Conservation (phyloP, 2,797 vertebrate species). For the Chelon auratus region DNA sequence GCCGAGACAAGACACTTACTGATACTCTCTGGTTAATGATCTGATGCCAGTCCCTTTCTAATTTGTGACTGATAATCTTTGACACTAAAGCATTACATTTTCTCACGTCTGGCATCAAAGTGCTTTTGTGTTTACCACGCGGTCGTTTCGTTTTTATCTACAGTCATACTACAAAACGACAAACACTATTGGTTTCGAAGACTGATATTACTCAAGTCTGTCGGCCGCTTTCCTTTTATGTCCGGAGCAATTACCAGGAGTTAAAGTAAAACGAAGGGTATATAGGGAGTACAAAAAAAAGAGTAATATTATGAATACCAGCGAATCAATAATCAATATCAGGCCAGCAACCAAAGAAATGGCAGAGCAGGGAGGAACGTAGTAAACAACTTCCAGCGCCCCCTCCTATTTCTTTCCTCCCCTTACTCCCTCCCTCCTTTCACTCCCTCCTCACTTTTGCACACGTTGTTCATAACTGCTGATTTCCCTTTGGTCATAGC, state of each 20-base stretch:
- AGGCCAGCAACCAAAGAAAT: conserved; percentile 47
- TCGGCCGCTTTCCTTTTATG: conserved; percentile 14
- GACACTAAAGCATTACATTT: conserved; percentile 17
- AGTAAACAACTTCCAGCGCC: conserved; percentile 81
- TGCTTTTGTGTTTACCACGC: conserved; percentile 39
- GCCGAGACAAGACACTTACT: conserved; percentile 53
- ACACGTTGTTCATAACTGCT: conserved; percentile 84
- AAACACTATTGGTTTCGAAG: conserved; percentile 12
- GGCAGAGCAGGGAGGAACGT: conserved; percentile 66
- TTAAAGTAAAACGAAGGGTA: neutral
- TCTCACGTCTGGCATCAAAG: conserved; percentile 14
- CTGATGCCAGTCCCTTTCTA: conserved; percentile 30
- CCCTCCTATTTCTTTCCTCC: conserved; percentile 74
- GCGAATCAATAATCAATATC: conserved; percentile 56
- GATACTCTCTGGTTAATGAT: conserved; percentile 48
- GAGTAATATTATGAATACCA: conserved; percentile 7
- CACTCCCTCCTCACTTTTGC: conserved; percentile 78
- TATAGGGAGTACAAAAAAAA: conserved; percentile 14
- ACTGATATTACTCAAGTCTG: conserved; percentile 47
- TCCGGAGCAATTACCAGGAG: conserved; percentile 8
- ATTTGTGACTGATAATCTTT: conserved; percentile 30
- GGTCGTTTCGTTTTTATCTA: conserved; percentile 35
- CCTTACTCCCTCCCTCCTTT: conserved; percentile 65
- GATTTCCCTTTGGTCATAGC: conserved; percentile 80
- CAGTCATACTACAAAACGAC: conserved; percentile 43